Conservation (phyloP, 2,113 vertebrate species). For the Himantopus leucocephalus region DNA sequence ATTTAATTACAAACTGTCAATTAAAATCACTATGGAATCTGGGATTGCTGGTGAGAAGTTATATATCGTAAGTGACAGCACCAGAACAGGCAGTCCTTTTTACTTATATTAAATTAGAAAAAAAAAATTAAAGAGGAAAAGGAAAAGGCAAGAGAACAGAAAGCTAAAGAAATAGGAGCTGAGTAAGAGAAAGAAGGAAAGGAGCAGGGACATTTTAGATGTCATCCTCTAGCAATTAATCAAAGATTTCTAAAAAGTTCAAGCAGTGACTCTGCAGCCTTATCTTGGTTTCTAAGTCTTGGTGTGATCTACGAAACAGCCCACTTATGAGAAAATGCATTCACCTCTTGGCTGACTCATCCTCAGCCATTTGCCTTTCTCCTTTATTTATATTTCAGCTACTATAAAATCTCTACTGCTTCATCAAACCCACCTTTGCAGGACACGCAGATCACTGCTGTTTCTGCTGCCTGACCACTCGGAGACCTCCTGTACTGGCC, state of each 20-base stretch:
- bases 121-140: neutral
- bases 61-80: constrained; percentile 2
- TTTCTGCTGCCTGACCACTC: neutral
- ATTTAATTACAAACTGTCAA: constrained; percentile 18
- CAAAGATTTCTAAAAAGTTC: constrained; percentile 34
- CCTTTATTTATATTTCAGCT: constrained; percentile 47
- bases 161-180: neutral
- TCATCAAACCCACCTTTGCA: neutral
- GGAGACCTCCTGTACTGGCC: neutral
- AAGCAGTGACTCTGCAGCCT: neutral
- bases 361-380: constrained; percentile 43
- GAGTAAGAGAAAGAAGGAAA: neutral
- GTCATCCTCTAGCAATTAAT: constrained; percentile 37
- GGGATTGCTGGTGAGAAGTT: neutral
- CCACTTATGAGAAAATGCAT: constrained; percentile 27
- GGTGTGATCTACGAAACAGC: constrained; percentile 16
- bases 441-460: neutral
- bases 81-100: constrained; percentile 26
- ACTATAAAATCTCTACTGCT: neutral
- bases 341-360: constrained; percentile 62
- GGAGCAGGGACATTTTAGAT: neutral
- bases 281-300: constrained; percentile 33
- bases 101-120: constrained; percentile 57
- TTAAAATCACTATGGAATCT: neutral
- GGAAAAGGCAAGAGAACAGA: neutral